Conservation (phyloP, 2,888 invertebrate genomes). For the Noctua comes region DNA sequence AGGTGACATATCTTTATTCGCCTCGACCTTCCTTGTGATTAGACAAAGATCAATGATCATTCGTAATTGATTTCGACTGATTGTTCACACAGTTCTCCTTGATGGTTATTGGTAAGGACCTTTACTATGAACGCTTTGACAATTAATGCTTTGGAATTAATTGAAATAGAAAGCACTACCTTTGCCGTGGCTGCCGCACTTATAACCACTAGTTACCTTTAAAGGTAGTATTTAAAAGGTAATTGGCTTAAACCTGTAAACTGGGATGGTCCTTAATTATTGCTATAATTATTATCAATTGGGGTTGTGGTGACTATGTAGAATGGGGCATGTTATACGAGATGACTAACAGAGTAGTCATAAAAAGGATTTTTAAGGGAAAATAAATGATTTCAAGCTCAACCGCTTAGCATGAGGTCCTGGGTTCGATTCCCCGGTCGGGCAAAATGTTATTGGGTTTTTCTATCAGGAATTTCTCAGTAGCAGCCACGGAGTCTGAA, state of each 20-base stretch:
- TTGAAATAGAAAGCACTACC: no score
- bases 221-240: background rate
- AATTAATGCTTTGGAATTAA: background rate
- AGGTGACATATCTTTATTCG: slow-evolving; percentile 51
- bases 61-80: slow-evolving; percentile 23
- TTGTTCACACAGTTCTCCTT: background rate
- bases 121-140: background rate
- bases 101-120: background rate
- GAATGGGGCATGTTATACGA: background rate
- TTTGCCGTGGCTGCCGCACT: background rate
- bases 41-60: slow-evolving; percentile 7
- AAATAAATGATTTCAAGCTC: background rate
- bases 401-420: no score
- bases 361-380: background rate
- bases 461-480: no score
- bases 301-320: background rate
- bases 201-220: background rate
- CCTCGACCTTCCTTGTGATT: slow-evolving; percentile 4
- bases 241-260: background rate
- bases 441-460: no score
- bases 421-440: no score
- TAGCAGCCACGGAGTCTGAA: no score
- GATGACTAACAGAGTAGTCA: background rate
- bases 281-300: background rate
- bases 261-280: slow-evolving; percentile 5